These are phyloP conservation scores for Prionailurus viverrinus DNA, from an alignment of 2,113 vertebrate genomes.

Conservation along the genomic window DNA sequence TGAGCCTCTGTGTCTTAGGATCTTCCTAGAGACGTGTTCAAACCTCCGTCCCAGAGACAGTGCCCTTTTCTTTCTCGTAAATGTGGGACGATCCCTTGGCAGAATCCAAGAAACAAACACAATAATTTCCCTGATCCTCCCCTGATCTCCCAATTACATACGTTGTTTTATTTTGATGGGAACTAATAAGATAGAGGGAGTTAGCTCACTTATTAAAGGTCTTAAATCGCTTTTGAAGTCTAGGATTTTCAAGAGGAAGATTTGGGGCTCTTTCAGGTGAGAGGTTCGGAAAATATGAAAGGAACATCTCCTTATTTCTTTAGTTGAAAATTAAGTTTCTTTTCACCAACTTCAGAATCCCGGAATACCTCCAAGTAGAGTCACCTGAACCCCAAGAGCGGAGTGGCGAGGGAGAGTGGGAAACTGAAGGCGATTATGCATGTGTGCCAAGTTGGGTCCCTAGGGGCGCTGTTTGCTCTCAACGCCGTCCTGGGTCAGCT, in stretches of 20 bases:
- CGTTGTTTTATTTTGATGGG: constrained; percentile 11
- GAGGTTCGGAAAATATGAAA: neutral
- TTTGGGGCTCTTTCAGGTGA: neutral
- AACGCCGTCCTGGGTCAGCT: rapidly evolving
- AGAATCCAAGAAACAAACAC: neutral
- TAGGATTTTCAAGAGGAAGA: neutral
- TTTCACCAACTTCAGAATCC: neutral
- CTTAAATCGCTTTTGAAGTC: neutral
- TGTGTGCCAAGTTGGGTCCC: too few relatives aligned
- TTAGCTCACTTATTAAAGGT: neutral
- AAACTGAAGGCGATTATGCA: too few relatives aligned
- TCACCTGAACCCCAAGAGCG: too few relatives aligned
- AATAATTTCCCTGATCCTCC: neutral
- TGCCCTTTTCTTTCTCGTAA: neutral
- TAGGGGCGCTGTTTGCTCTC: neutral
- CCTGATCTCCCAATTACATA: constrained; percentile 70
- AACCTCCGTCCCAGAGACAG: neutral
- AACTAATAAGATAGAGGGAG: neutral
- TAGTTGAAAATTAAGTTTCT: neutral
- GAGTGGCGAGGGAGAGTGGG: neutral
- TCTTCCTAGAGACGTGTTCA: constrained; percentile 6
- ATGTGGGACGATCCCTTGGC: neutral
- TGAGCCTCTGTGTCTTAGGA: neutral
- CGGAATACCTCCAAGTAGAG: neutral
- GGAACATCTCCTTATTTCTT: neutral